Evolutionary conservation across 2,888 invertebrate species (phyloP).

Genomic region (Altica lythri): DNA sequence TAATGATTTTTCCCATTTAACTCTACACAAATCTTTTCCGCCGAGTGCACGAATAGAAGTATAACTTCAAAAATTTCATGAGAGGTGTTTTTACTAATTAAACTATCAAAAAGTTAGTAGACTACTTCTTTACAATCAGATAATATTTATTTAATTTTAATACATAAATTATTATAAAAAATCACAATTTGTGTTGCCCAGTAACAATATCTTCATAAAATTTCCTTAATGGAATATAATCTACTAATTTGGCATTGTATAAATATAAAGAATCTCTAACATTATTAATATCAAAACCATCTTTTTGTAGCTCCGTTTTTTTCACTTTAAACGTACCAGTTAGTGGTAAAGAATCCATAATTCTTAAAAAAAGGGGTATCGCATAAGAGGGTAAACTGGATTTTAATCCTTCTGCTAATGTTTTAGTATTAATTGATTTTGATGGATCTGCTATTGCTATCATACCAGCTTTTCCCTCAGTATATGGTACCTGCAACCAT

Average conservation of each 20-base stretch:
- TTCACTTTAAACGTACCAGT: slow-evolving; percentile 93
- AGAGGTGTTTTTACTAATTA: too few species aligned
- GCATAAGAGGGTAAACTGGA: slow-evolving; percentile 83
- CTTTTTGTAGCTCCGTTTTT: slow-evolving; percentile 82
- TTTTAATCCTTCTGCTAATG: slow-evolving; percentile 69
- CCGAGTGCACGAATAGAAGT: too few species aligned
- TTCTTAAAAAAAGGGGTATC: slow-evolving; percentile 83
- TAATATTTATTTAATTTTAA: too few species aligned
- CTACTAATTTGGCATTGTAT: slow-evolving; percentile 49
- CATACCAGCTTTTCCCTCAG: slow-evolving; percentile 93
- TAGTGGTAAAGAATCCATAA: slow-evolving; percentile 76
- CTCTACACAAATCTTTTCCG: too few species aligned
- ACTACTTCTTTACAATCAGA: too few species aligned
- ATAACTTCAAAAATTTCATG: too few species aligned
- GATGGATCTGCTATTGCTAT: slow-evolving; percentile 80
- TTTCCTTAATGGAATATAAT: slow-evolving; percentile 48
- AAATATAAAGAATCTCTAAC: slow-evolving; percentile 76
- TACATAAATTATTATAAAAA: slow-evolving; percentile 2
- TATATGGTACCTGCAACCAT: slow-evolving; percentile 68
- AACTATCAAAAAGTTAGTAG: too few species aligned
- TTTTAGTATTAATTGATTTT: slow-evolving; percentile 62
- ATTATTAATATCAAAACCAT: slow-evolving; percentile 78
- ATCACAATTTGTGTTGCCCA: slow-evolving; percentile 42
- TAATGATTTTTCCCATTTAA: too few species aligned
- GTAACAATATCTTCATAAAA: slow-evolving; percentile 49